Percentiles rank a stretch among this genome's conserved stretches.
These are phyloP conservation scores for Cinclus mexicanus DNA, from an alignment of 2,113 vertebrate genomes.

Conservation along the genomic window DNA sequence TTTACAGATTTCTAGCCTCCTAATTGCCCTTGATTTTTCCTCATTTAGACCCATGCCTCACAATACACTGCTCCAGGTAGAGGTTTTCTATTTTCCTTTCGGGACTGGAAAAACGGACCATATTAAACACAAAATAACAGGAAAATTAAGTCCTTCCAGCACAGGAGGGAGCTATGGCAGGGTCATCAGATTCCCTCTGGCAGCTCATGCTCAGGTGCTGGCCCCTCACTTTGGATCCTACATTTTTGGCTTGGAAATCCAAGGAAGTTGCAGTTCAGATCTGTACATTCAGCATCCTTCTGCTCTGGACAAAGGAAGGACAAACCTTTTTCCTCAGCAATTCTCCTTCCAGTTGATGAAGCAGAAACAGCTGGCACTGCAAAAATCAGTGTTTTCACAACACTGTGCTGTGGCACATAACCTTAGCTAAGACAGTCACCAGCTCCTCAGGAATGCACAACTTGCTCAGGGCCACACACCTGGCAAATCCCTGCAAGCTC, in stretches of 20 bases:
- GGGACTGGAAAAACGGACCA: rapidly evolving
- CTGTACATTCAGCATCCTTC: not conserved
- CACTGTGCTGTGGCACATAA: not conserved
- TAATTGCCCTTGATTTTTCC: not conserved
- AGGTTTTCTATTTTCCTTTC: not conserved
- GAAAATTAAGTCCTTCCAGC: not conserved
- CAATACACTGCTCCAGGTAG: not conserved
- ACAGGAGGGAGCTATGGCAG: rapidly evolving
- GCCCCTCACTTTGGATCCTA: not conserved
- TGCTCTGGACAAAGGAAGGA: not conserved
- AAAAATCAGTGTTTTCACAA: not conserved
- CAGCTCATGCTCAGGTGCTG: not conserved
- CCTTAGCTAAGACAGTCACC: not conserved
- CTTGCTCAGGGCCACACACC: not conserved
- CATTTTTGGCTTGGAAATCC: not conserved
- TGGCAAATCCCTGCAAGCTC: not conserved
- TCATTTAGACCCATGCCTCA: not conserved
- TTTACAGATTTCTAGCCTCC: not conserved
- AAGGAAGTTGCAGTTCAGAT: not conserved
- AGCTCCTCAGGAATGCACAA: not conserved
- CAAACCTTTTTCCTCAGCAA: not conserved
- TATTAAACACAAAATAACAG: not conserved
- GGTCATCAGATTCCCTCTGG: not conserved
- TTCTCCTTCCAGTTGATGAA: not conserved
- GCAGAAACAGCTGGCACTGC: not conserved